phyloP scores from a whole-genome alignment of 2,797 vertebrate genomes.

The Enteromius unitaeniatus region DNA sequence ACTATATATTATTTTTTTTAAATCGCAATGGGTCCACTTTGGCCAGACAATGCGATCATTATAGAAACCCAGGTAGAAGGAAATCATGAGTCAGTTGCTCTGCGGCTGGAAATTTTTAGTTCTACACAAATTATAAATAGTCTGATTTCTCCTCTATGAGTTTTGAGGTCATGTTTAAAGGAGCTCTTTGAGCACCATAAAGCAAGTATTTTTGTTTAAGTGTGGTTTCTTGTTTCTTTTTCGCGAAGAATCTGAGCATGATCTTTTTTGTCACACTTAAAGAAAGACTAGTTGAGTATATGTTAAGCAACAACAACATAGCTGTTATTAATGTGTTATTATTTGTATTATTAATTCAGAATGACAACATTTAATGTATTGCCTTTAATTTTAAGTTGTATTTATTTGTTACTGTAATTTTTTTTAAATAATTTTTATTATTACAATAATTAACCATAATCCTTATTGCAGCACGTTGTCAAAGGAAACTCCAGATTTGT shows the following conservation, averaged over 20 bases:
- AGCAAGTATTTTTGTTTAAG: slow-evolving; percentile 8
- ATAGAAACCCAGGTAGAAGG: slow-evolving; percentile 68
- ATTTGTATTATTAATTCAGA: neutral
- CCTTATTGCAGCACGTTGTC: neutral
- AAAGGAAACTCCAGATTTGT: slow-evolving; percentile 27
- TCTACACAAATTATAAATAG: slow-evolving; percentile 65
- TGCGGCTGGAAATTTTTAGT: slow-evolving; percentile 66
- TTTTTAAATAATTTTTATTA: too few relatives aligned
- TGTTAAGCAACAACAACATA: neutral
- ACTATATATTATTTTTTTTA: neutral
- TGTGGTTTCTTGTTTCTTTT: slow-evolving; percentile 1
- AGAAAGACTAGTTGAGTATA: neutral
- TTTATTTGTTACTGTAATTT: too few relatives aligned
- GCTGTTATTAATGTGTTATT: neutral
- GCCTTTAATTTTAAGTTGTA: too few relatives aligned
- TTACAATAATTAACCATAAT: neutral
- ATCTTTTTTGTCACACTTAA: neutral
- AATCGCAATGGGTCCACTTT: neutral
- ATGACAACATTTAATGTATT: neutral
- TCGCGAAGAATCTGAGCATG: neutral
- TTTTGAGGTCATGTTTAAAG: slow-evolving; percentile 27
- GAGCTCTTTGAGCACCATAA: slow-evolving; percentile 16
- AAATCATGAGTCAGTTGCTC: slow-evolving; percentile 66
- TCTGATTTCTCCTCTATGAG: slow-evolving; percentile 37
- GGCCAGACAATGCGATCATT: slow-evolving; percentile 47